Base-by-base conservation (phyloP, 2,888 invertebrate genomes). In the Apotomis betuletana region DNA sequence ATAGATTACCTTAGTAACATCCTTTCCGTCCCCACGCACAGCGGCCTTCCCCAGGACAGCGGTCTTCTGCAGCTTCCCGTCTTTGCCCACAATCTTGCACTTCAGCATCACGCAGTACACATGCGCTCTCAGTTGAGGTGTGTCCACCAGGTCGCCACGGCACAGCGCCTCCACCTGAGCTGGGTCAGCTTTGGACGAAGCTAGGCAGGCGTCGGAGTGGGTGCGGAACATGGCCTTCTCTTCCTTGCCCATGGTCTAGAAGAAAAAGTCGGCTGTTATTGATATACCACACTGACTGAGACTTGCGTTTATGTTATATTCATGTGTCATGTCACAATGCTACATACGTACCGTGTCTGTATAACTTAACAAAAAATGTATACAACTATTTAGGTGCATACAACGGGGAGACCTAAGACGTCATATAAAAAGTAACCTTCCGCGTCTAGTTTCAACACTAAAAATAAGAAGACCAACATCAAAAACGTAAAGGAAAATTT, bases 11-110 rank as follows among this genome's bases (percentile, higher is more conserved):
- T 91, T 91, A 13, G 87, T 87, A 12, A 85, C 83, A 68, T 90
- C 89, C 75, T 79, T 85, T 27, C 81, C 83, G 27, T 87, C 88
- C 2, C 78, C 75, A 59, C 84, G 78, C 3, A 79, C 75, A 0
- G 85, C 82, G 76, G 87, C 75, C 77, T 89, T 90, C 63, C 83
- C 86, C 4, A 88, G 79, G 65, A 88, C 81, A 0, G 89, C 87
- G 0, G 87, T 79, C 83, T 92, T 92, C 74, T 84, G 88, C 79
- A 92, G 83, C 81, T 91, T 92, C 69, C 92, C 92, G 78, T 92
- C 92, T 82, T 92, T 92, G 75, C 84, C 80, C 67, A 93, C 83
- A 52, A 92, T 78, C 85, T 93, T 92, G 85, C 92, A 92, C 74
- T 83, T 83, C 68, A 86, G 81, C 77, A 93, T 85, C 67, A 92